A percentile compares a stretch with the other conserved stretches of the same genome.
phyloP scores from a whole-genome alignment of 1,140 invertebrate species.

The Caenorhabditis tropicalis region DNA sequence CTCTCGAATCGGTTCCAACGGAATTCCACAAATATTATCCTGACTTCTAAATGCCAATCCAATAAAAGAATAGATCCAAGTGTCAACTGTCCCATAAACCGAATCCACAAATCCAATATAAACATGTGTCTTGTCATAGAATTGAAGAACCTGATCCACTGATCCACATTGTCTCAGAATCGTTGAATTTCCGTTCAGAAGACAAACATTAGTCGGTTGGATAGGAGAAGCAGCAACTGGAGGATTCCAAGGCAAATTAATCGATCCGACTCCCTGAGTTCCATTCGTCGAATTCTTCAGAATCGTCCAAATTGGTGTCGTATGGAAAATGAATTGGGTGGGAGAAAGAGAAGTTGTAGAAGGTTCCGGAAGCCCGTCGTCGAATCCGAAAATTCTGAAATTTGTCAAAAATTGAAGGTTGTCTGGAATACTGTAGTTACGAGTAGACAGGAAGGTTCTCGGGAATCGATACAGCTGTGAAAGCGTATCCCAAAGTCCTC shows the following conservation, averaged over 20 bases:
- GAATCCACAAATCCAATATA: not conserved
- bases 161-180: not conserved
- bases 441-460: not conserved
- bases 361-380: not conserved
- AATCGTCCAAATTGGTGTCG: constrained; percentile 2
- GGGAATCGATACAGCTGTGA: not conserved
- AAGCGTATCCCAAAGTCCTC: not conserved
- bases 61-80: not conserved
- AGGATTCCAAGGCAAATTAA: not conserved
- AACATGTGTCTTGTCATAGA: not conserved
- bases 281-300: not conserved
- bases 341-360: not conserved
- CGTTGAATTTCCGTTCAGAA: not conserved
- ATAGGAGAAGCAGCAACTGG: not conserved
- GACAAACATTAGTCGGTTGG: not conserved
- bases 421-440: too few species aligned
- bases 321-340: not conserved
- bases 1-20: not conserved
- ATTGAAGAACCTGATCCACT: not conserved
- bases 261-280: not conserved
- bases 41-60: not conserved
- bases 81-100: not conserved
- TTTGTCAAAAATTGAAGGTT: too few species aligned
- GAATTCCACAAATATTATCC: not conserved
- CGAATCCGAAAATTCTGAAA: not conserved